phyloP scores from a whole-genome alignment of 2,797 vertebrate genomes.

The Dromococcyx pavoninus region DNA sequence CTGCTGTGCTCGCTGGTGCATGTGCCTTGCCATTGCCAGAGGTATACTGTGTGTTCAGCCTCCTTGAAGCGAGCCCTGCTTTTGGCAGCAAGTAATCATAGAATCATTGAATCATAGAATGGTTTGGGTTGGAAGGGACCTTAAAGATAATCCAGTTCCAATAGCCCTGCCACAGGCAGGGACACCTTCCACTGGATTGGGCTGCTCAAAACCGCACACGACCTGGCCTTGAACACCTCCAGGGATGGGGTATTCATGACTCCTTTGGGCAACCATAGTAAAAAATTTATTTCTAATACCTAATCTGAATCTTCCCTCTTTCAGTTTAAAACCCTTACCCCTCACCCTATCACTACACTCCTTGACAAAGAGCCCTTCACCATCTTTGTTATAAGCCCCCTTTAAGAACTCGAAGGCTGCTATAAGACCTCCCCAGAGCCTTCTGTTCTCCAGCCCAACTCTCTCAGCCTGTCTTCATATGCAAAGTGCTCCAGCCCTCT shows the following conservation, averaged over 20 bases:
- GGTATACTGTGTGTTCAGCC: rapidly evolving
- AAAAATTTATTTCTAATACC: not conserved
- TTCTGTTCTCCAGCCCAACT: not conserved
- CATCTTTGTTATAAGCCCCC: not conserved
- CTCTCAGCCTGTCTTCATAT: not conserved
- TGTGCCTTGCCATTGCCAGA: rapidly evolving
- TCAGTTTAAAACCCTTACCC: not conserved
- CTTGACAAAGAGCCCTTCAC: not conserved
- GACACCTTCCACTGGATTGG: not conserved
- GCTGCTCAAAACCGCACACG: not conserved
- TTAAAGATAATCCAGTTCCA: not conserved
- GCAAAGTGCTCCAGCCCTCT: not conserved
- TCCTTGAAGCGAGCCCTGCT: rapidly evolving
- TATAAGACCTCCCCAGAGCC: rapidly evolving
- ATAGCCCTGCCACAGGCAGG: not conserved
- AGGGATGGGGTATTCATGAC: not conserved
- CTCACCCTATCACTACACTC: not conserved
- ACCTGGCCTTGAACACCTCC: not conserved
- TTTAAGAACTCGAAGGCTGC: not conserved
- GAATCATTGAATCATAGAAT: not conserved
- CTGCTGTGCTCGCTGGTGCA: rapidly evolving
- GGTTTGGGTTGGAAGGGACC: not conserved
- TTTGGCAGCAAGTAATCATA: not conserved
- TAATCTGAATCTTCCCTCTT: not conserved
- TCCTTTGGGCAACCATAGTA: not conserved